Conservation (phyloP, 37 sponge, comb jelly and placozoan species). For the Hexactinellida sp. region DNA sequence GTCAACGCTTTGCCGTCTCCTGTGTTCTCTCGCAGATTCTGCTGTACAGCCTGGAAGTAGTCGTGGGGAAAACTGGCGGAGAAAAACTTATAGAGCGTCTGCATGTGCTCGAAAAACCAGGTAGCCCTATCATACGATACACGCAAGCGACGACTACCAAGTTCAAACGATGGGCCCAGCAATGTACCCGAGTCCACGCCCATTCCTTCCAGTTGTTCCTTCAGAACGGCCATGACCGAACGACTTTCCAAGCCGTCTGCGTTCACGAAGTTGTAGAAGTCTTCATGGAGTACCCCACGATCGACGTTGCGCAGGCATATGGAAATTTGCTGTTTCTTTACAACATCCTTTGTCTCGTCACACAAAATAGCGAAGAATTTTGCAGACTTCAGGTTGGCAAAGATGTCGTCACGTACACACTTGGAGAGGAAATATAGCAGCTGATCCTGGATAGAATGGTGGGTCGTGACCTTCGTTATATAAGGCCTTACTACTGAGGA, state of each 20-base stretch:
- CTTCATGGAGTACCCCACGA: background rate
- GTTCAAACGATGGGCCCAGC: background rate
- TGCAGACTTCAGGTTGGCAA: background rate
- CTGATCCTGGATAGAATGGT: background rate
- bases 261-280: slow-evolving; percentile 6
- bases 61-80: background rate
- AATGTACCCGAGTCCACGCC: background rate
- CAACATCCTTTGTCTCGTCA: background rate
- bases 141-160: background rate
- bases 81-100: background rate
- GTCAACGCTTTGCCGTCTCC: background rate
- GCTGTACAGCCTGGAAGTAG: background rate
- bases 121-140: background rate
- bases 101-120: background rate
- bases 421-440: background rate
- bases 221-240: background rate
- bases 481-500: too few species aligned
- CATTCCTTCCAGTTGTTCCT: background rate
- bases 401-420: background rate
- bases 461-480: too few species aligned
- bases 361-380: background rate
- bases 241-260: background rate
- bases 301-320: background rate
- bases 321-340: background rate
- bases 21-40: background rate